Evolutionary conservation across 2,888 invertebrate species (phyloP), one percentile per base, ranked within the genome.

Genomic region (Ephialtes manifestator): DNA sequence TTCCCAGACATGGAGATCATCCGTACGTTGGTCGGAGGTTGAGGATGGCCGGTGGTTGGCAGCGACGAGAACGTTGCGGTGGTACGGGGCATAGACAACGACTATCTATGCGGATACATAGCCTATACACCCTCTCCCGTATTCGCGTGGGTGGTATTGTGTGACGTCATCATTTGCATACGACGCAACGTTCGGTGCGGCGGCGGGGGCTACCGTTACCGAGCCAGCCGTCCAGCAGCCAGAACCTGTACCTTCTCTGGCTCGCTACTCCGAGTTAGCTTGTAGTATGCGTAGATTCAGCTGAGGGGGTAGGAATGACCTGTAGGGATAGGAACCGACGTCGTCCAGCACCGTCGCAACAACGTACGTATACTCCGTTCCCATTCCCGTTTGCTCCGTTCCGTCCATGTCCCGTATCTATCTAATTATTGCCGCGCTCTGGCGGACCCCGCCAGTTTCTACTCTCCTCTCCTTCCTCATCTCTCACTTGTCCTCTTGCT

Each of bases 101-200:
- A 89, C 90, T 90, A 91, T 91, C 91, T 89, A 88, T 90, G 88
- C 89, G 86, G 89, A 91, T 89, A 90, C 88, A 88, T 91, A 88
- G 90, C 89, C 89, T 88, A 89, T 91, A 89, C 72, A 74, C 85
- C 85, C 85, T 87, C 88, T 89, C 89, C 88, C 89, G 89, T 90
- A 85, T 78, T 81, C 72, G 75, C 86, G 90, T 91, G 90, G 90
- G 90, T 90, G 89, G 92, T 88, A 92, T 92, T 93, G 91, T 93
- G 90, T 93, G 93, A 93, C 93, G 93, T 93, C 92, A 93, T 92
- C 91, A 93, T 93, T 93, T 93, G 93, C 93, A 93, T 93, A 93
- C 92, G 91, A 92, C 92, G 91, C 90, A 92, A 86, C 90, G 87
- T 81, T 78, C 48, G 82, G 81, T 85, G 76, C 46, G 77, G 78